Conservation (phyloP, 1,140 invertebrate species). For the Rhizoglyphus robini region DNA sequence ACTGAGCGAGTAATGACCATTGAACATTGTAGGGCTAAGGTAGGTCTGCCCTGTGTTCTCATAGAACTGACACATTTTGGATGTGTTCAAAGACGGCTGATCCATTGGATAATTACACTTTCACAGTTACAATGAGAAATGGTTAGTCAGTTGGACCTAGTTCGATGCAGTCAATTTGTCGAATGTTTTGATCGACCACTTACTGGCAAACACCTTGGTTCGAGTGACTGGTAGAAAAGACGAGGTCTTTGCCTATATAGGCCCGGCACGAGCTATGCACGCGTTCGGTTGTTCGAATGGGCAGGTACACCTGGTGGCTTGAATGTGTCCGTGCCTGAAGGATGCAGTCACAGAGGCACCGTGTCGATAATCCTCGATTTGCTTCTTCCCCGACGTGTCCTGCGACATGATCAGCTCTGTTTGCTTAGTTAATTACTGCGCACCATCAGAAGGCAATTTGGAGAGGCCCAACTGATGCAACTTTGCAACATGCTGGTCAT, state of each 20-base stretch:
- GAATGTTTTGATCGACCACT: background rate
- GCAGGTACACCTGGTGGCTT: constrained; percentile 10
- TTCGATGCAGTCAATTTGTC: background rate
- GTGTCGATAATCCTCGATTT: background rate
- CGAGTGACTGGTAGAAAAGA: background rate
- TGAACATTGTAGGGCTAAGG: background rate
- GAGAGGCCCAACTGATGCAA: background rate
- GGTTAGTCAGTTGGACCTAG: background rate
- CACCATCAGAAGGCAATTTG: background rate
- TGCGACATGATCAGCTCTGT: background rate
- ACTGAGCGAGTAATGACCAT: background rate
- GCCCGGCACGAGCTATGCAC: constrained; percentile 2
- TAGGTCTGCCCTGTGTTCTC: background rate
- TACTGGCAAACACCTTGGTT: background rate
- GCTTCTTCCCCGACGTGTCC: background rate
- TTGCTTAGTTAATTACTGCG: background rate
- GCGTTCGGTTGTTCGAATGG: background rate
- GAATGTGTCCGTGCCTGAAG: background rate
- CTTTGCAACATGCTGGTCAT: no score
- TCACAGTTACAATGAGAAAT: background rate
- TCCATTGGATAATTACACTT: no score
- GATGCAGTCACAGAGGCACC: background rate
- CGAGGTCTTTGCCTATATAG: background rate
- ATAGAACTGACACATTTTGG: background rate
- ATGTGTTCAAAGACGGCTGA: no score